These are phyloP conservation scores for Lamprologus lemairii DNA, from an alignment of 2,113 vertebrate genomes.

Conservation along the genomic window DNA sequence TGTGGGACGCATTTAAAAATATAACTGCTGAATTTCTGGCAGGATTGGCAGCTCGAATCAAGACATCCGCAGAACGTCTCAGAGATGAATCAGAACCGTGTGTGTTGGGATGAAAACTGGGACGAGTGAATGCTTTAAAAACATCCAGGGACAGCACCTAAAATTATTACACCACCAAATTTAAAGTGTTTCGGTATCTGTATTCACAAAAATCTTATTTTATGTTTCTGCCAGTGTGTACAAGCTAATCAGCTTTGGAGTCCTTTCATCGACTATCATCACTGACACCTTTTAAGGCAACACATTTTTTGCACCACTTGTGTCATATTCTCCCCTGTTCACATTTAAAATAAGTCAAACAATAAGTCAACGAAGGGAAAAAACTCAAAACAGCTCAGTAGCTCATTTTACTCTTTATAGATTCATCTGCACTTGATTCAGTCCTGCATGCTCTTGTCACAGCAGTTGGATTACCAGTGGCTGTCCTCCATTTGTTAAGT, in stretches of 20 bases:
- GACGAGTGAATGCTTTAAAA: not conserved
- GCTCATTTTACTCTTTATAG: not conserved
- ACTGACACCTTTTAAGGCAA: not conserved
- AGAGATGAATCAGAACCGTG: not conserved
- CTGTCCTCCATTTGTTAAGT: not conserved
- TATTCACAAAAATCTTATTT: not conserved
- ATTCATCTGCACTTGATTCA: not conserved
- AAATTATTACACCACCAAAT: rapidly evolving
- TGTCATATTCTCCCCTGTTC: not conserved
- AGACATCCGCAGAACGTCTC: not conserved
- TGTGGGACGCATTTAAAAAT: not conserved
- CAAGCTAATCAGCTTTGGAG: not conserved
- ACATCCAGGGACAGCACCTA: not conserved
- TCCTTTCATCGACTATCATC: not conserved
- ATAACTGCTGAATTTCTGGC: not conserved
- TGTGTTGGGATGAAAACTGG: not conserved
- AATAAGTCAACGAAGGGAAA: not conserved
- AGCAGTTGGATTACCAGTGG: not conserved
- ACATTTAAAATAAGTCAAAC: not conserved
- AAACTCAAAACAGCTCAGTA: not conserved
- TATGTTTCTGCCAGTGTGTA: not conserved
- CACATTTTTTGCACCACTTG: not conserved
- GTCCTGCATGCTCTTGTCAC: not conserved
- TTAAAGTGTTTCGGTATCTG: not conserved
- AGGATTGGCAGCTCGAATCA: not conserved